Evolutionary conservation across 2,888 invertebrate species (phyloP), one percentile per base, ranked within the genome.

Genomic region (Cyrtodaria siliqua): DNA sequence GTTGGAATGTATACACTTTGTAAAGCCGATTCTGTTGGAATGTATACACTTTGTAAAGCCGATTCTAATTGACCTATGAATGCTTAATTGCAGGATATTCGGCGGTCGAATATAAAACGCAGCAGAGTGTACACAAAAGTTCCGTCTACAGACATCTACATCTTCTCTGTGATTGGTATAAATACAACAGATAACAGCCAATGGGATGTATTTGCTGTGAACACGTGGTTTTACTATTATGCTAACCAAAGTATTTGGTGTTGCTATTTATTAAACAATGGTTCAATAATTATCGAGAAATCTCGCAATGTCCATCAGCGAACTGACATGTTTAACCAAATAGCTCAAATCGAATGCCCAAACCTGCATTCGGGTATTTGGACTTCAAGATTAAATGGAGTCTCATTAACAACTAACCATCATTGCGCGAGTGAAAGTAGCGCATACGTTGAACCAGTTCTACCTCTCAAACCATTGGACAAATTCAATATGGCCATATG

Each of bases 401-500:
- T 70, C 26, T 42, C 63, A 23, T 20, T 70, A 4, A 29, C 61
- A 4, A 18, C n/a, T 16, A 8, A 14, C 2, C 24, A 26, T 20
- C 12, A 44, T n/a, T 59, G 59, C 18, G 2, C 59, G 14, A 18
- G 20, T 44, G 44, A 6, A 26, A 26, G n/a, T 16, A 24, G 1
- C 1, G 8, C 23, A 0, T 70, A 55, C 26, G 27, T 40, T 8
- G n/a, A 20, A 26, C 70, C 70, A 16, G 20, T 55, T 18, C 38
- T 49, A 20, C 56, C 56, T 2, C 6, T 53, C 14, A 62, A 56
- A 27, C 50, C 29, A 14, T 16, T 29, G 9, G 1, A 42, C 8
- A 18, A 52, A 9, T 55, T 67, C 44, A 64, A 49, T 29, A 49
- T 73, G 18, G 73, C 73, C 9, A 12, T 73, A 16, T 73, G 73